Evolutionary conservation across 2,797 vertebrate species (phyloP).

Genomic region (Enteromius fasciolatus): DNA sequence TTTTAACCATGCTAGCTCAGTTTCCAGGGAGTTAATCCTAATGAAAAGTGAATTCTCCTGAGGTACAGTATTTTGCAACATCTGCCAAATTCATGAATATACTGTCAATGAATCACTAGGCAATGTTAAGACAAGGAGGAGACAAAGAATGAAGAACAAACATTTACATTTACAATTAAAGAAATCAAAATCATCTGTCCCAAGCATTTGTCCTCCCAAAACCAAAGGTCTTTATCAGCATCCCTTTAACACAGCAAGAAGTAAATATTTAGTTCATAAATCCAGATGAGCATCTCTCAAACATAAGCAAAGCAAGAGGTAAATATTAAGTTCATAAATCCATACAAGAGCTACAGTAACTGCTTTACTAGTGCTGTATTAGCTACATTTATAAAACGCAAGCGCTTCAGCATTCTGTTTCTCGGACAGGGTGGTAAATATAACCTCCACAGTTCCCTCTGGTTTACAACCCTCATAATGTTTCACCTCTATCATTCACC

Average conservation of each 20-base stretch:
- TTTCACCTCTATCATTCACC: constrained; percentile 39
- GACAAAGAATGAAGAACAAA: background rate
- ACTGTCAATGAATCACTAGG: background rate
- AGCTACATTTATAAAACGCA: background rate
- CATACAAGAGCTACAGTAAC: background rate
- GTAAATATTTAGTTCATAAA: constrained; percentile 2
- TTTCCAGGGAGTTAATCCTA: background rate
- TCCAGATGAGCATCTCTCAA: background rate
- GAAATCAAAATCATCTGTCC: background rate
- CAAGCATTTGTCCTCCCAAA: background rate
- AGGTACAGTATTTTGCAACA: background rate
- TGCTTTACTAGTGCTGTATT: background rate
- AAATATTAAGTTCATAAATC: constrained; percentile 8
- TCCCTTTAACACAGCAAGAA: background rate
- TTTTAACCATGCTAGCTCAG: no score
- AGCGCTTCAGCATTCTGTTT: background rate
- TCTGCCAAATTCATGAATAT: background rate
- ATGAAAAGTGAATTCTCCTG: background rate
- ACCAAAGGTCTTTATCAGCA: background rate
- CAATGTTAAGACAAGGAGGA: background rate
- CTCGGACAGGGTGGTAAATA: constrained; percentile 41
- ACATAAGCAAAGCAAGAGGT: background rate
- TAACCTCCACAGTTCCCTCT: constrained; percentile 18
- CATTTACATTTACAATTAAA: background rate
- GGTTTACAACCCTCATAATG: constrained; percentile 39